A percentile compares a stretch with the other conserved stretches of the same genome.
Evolutionary conservation across 1,140 invertebrate species (phyloP).

Genomic region (Drosophila sproati): DNA sequence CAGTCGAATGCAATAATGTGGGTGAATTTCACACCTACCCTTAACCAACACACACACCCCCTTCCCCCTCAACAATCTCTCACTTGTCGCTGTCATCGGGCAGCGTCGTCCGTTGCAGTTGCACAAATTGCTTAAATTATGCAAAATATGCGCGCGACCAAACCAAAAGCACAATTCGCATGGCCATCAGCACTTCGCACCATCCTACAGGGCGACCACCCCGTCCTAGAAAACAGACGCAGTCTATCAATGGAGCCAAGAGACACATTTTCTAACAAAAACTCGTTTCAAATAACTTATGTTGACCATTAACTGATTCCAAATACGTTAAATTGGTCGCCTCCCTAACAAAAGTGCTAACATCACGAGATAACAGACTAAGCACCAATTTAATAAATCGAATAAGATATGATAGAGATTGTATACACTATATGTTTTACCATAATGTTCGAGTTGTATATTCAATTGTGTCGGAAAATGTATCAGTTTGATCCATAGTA

Average conservation of each 20-base stretch:
- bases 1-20: slow-evolving; percentile 63
- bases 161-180: slow-evolving; percentile 56
- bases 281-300: too few species aligned
- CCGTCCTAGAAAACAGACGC: background rate
- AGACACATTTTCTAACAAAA: background rate
- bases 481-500: background rate
- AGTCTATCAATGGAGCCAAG: background rate
- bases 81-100: slow-evolving; percentile 40
- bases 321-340: too few species aligned
- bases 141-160: slow-evolving; percentile 80
- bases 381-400: too few species aligned
- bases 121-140: slow-evolving; percentile 83
- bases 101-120: slow-evolving; percentile 54
- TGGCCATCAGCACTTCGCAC: background rate
- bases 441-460: background rate
- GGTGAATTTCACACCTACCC: slow-evolving; percentile 55
- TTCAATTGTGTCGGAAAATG: background rate
- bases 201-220: background rate
- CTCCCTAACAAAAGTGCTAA: too few species aligned
- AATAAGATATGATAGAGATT: too few species aligned
- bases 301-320: too few species aligned
- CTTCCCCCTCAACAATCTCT: slow-evolving; percentile 11
- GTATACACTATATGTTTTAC: background rate
- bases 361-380: too few species aligned
- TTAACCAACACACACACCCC: background rate